Percentiles rank a stretch among this genome's conserved stretches.
These are phyloP conservation scores for Polietes domitor DNA, from an alignment of 2,888 invertebrate species.

Conservation along the genomic window DNA sequence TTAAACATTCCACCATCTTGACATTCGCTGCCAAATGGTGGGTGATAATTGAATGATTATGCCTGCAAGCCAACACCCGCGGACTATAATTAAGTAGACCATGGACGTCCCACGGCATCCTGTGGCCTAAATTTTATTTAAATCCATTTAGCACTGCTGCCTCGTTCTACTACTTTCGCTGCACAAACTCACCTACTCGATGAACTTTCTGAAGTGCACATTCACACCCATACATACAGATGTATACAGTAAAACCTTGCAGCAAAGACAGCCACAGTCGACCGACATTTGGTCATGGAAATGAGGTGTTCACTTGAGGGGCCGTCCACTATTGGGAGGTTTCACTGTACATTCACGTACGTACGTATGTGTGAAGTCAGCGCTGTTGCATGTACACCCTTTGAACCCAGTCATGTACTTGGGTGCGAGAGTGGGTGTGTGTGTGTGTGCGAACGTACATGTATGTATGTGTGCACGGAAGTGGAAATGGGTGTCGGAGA, in stretches of 20 bases:
- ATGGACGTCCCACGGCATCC: not conserved
- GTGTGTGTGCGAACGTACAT: too few relatives aligned
- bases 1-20: not conserved
- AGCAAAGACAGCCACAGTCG: too few relatives aligned
- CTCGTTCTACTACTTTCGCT: not conserved
- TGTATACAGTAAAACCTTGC: too few relatives aligned
- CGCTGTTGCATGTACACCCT: not conserved
- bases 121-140: constrained; percentile 12
- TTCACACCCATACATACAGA: not conserved
- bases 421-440: not conserved
- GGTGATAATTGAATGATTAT: constrained; percentile 21
- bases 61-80: not conserved
- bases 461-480: not conserved
- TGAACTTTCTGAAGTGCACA: not conserved
- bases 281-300: too few relatives aligned
- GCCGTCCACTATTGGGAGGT: too few relatives aligned
- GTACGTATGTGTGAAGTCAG: not conserved
- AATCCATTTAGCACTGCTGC: not conserved
- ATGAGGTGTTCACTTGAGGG: too few relatives aligned
- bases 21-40: not conserved
- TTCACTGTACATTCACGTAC: too few relatives aligned
- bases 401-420: not conserved
- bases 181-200: constrained; percentile 1
- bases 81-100: not conserved
- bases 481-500: not conserved